phyloP scores from a whole-genome alignment of 1,140 invertebrate genomes.

The Calliphora vicina region DNA sequence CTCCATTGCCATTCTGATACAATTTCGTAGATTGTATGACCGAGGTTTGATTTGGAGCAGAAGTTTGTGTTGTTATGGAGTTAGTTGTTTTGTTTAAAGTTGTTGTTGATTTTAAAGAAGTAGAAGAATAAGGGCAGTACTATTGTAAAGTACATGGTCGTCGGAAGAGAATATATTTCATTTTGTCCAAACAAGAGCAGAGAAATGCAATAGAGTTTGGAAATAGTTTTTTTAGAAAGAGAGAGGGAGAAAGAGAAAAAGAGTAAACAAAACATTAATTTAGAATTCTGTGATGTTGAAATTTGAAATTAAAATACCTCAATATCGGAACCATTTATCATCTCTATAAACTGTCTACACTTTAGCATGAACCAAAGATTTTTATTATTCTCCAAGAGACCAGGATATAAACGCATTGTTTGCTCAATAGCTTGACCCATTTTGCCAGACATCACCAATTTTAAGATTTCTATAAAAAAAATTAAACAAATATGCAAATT shows the following conservation, averaged over 20 bases:
- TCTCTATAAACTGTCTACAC: constrained; percentile 97
- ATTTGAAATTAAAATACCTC: constrained; percentile 61
- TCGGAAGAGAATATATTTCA: background rate
- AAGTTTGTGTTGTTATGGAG: constrained; percentile 49
- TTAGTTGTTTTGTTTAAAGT: constrained; percentile 52
- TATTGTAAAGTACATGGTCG: constrained; percentile 8
- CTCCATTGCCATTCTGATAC: constrained; percentile 66
- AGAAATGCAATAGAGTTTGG: background rate
- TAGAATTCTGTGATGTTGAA: background rate
- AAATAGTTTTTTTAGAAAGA: background rate
- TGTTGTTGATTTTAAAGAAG: no score
- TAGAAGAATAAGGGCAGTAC: constrained; percentile 35
- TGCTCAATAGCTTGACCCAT: constrained; percentile 95
- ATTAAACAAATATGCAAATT: constrained; percentile 39
- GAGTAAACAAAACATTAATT: constrained; percentile 17
- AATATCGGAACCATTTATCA: constrained; percentile 85
- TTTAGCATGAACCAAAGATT: constrained; percentile 94
- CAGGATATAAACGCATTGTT: constrained; percentile 88
- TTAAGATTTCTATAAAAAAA: constrained; percentile 84
- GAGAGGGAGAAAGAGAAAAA: background rate
- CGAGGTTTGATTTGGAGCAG: constrained; percentile 69
- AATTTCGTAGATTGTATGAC: constrained; percentile 79
- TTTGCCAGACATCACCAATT: constrained; percentile 87
- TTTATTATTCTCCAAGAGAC: constrained; percentile 86
- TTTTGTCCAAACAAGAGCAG: background rate